phyloP scores from a whole-genome alignment of 2,888 invertebrate species.

The Dorcus hopei region DNA sequence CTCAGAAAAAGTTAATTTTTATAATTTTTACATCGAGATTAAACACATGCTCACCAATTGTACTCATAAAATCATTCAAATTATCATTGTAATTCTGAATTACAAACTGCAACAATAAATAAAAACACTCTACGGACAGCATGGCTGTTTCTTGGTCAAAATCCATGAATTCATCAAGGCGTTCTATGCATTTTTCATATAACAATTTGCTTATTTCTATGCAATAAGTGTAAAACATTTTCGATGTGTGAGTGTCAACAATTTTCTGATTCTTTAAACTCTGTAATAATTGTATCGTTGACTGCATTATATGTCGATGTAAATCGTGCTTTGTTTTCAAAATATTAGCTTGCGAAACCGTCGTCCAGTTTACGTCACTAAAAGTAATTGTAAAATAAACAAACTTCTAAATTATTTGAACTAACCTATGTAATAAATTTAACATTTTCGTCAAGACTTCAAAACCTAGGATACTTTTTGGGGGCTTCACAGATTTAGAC shows the following conservation, averaged over 20 bases:
- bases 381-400: not conserved
- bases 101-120: constrained; percentile 47
- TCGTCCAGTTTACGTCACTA: constrained; percentile 53
- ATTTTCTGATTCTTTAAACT: constrained; percentile 43
- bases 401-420: constrained; percentile 15
- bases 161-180: constrained; percentile 55
- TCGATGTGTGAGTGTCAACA: constrained; percentile 35
- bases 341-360: constrained; percentile 51
- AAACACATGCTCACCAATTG: constrained; percentile 42
- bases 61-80: constrained; percentile 46
- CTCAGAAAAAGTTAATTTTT: too few species aligned
- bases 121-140: constrained; percentile 59
- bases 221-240: constrained; percentile 39
- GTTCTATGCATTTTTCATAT: constrained; percentile 49
- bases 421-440: constrained; percentile 50
- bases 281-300: constrained; percentile 46
- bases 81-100: constrained; percentile 42
- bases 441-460: constrained; percentile 48
- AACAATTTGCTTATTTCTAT: constrained; percentile 44
- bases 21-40: too few species aligned
- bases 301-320: constrained; percentile 57
- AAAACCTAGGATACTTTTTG: constrained; percentile 51
- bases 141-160: constrained; percentile 57
- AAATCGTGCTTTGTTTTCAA: constrained; percentile 56
- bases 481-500: constrained; percentile 41